Evolutionary conservation across 2,888 invertebrate species (phyloP), one percentile per base, ranked within the genome.

Genomic region (Caenorhabditis japonica): DNA sequence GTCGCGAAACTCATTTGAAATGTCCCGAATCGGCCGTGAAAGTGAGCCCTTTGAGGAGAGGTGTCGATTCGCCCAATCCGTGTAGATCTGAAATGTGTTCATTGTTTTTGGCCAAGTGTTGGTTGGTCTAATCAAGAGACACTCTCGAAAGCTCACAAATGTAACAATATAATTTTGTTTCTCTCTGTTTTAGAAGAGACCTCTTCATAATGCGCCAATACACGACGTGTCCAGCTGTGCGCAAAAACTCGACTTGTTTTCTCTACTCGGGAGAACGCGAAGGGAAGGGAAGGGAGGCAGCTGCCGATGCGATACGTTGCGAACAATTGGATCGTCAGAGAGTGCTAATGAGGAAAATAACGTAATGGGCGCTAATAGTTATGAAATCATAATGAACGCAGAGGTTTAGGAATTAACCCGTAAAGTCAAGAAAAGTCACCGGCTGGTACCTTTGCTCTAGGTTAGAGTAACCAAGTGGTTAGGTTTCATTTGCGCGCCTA

Each of bases 11-110:
- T 85, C 84, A 51, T 77, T 73, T 15, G 83, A 77, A 34, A 85
- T 74, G 61, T 85, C 84, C n/a, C 69, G 73, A 44, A 85, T 80
- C 25, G 80, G 80, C 19, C 55, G 60, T 13, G 25, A 25, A 4
- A 51, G 23, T 36, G 62, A 55, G 21, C 73, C 72, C 56, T 79
- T 80, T n/a, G n/a, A n/a, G 33, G 76, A 49, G 38, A 85, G 75
- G 44, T 82, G 80, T 25, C 81, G 80, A 46, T 85, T 85, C 39
- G 82, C 82, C 84, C 84, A 85, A 47, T 83, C 82, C 12, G 85
- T 85, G 77, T 85, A 85, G 56, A 85, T 78, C 85, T 85, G 80
- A 71, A 84, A 30, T 30, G 7, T 30, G 7, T 30, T 30, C 30
- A 5, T 7, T 30, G 10, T 30, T 30, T 30, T 30, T 5, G 30